Evolutionary conservation across 2,113 vertebrate species (phyloP), one percentile per base, ranked within the genome.

Genomic region (Atherinomorus stipes): DNA sequence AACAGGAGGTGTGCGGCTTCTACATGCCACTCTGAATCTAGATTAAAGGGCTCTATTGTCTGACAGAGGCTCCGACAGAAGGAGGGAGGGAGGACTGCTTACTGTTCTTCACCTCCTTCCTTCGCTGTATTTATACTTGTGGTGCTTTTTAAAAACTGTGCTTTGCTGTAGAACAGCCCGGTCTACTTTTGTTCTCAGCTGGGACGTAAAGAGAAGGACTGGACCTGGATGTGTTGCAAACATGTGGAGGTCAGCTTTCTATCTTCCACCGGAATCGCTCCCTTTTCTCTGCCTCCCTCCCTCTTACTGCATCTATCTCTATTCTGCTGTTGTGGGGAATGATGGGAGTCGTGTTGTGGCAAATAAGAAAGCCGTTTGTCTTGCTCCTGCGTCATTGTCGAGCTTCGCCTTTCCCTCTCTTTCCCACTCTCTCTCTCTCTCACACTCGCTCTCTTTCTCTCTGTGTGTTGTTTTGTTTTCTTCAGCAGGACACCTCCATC

Each of bases 401-500:
- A 31, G 59, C 54, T 76, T 81, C 63, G 56, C 73, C 57, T 62
- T 65, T 77, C 50, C 71, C 47, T 63, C 68, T 51, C 56, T 7
- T 53, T 47, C 58, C 52, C 64, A 16, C 71, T 63, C 58, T 18
- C 10, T 21, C 80, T 4, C 49, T 15, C 56, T 19, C 59, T 47
- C 57, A 23, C 58, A 51, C 60, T 23, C 31, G 5, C 31, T 70
- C 71, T 59, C 59, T 76, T 54, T 63, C 70, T 72, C 51, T 23
- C 18, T 38, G 54, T 51, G 23, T 7, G 22, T 54, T 18, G 4
- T 69, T 62, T 28, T 59, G 54, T 64, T 56, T 19, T 57, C 78
- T 87, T 96, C 91, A 97, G 84, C 95, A 96, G 64, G 96, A 97
- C 84, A 96, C 95, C 90, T 97, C 96, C 95, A 95, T 96, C 70